phyloP scores from a whole-genome alignment of 2,797 vertebrate species.

The Threskiornis aethiopicus region DNA sequence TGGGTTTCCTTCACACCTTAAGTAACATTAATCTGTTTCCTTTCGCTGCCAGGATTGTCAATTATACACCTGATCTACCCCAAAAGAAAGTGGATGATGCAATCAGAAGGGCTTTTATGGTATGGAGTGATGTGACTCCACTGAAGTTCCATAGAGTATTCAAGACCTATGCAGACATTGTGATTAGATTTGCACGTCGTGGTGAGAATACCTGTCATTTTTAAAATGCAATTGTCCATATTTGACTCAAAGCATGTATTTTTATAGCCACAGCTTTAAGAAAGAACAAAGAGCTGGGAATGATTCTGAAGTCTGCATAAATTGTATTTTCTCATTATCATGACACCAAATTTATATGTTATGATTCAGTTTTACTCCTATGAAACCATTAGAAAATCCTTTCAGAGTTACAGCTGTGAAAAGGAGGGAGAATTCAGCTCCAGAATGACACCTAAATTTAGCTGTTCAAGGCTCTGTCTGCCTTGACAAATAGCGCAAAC shows the following conservation, averaged over 20 bases:
- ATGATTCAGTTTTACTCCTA: not conserved
- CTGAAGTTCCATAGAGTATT: conserved; percentile 49
- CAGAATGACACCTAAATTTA: not conserved
- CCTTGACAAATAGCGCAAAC: not conserved
- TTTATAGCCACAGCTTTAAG: not conserved
- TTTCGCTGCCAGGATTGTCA: conserved; percentile 64
- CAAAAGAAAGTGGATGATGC: not conserved
- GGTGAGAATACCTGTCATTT: conserved; percentile 50
- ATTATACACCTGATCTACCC: conserved; percentile 69
- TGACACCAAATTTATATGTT: not conserved
- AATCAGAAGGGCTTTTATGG: conserved; percentile 66
- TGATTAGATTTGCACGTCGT: conserved; percentile 63
- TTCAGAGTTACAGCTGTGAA: not conserved
- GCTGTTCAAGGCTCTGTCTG: not conserved
- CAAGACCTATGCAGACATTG: conserved; percentile 48
- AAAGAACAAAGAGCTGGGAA: not conserved
- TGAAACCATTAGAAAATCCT: not conserved
- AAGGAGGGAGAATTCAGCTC: not conserved
- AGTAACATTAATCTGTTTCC: not conserved
- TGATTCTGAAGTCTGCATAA: not conserved
- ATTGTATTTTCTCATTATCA: not conserved
- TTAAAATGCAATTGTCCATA: not conserved
- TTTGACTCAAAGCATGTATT: not conserved
- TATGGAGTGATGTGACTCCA: conserved; percentile 76
- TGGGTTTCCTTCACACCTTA: not conserved